A percentile compares a stretch with the other conserved stretches of the same genome.
Conservation (phyloP, 2,797 vertebrate species). For the Chloroceryle inda region DNA sequence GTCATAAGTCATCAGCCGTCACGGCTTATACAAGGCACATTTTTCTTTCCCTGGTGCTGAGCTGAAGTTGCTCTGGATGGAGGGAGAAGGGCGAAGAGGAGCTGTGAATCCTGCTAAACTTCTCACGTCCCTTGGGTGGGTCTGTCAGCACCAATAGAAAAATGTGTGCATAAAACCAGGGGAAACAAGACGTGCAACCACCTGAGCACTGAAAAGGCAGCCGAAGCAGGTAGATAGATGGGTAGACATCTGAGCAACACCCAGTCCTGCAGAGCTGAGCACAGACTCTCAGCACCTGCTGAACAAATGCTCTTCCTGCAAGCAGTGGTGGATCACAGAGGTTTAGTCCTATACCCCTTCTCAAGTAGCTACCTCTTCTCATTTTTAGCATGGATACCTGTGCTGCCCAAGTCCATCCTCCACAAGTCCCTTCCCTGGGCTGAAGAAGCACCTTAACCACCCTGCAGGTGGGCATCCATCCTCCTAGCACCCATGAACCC, state of each 20-base stretch:
- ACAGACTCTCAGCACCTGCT: no score
- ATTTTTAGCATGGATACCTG: neutral
- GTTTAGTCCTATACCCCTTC: neutral
- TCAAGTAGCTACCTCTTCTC: neutral
- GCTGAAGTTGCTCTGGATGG: neutral
- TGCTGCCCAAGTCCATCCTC: neutral
- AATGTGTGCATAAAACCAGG: fast-evolving
- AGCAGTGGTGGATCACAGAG: fast-evolving
- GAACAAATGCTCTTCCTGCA: neutral
- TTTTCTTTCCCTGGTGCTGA: conserved; percentile 15
- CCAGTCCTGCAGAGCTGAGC: neutral
- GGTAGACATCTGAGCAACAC: neutral
- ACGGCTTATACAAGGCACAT: neutral
- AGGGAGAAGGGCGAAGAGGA: neutral
- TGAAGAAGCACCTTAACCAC: neutral
- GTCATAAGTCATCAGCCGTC: conserved; percentile 58
- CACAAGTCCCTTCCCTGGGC: neutral
- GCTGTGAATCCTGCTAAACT: neutral
- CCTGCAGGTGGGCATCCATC: neutral
- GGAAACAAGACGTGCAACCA: neutral
- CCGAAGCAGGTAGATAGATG: neutral
- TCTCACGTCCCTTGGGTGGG: neutral
- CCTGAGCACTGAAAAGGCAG: neutral
- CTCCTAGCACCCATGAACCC: neutral
- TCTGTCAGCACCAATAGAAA: neutral